These are phyloP conservation scores for Acyrthosiphon pisum DNA, from an alignment of 1,140 invertebrate genomes.

Conservation along the genomic window DNA sequence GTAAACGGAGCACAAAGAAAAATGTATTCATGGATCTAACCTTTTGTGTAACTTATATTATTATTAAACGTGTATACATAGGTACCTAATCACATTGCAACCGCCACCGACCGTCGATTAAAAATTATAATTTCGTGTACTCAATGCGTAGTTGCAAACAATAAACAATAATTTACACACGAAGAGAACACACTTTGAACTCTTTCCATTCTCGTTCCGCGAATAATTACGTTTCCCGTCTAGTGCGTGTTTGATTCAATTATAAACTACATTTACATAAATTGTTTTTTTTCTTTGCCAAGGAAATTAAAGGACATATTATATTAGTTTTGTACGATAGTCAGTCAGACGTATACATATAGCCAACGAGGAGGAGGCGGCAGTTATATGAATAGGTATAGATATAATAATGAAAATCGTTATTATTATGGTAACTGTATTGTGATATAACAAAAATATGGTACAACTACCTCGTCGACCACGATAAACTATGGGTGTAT, in stretches of 20 bases:
- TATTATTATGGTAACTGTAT: neutral
- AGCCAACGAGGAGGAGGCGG: neutral
- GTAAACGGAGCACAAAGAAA: neutral
- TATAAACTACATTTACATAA: neutral
- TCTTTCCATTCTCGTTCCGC: slow-evolving; percentile 6
- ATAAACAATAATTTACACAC: neutral
- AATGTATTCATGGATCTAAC: slow-evolving; percentile 2
- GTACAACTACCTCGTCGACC: neutral
- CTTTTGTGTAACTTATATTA: neutral
- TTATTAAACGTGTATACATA: neutral
- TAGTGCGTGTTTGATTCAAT: slow-evolving; percentile 33
- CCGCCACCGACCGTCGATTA: neutral
- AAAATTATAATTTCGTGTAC: slow-evolving; percentile 40
- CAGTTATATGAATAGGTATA: neutral
- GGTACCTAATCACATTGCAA: neutral
- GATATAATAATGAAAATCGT: neutral
- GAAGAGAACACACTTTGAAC: slow-evolving; percentile 34
- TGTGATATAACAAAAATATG: neutral
- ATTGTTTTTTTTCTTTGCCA: neutral
- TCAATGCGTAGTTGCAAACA: neutral
- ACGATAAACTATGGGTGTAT: neutral
- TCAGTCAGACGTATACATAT: neutral
- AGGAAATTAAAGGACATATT: neutral
- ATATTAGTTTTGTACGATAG: neutral
- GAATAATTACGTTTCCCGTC: slow-evolving; percentile 35